Conservation (phyloP, 2,113 vertebrate species). For the Lampris incognitus region DNA sequence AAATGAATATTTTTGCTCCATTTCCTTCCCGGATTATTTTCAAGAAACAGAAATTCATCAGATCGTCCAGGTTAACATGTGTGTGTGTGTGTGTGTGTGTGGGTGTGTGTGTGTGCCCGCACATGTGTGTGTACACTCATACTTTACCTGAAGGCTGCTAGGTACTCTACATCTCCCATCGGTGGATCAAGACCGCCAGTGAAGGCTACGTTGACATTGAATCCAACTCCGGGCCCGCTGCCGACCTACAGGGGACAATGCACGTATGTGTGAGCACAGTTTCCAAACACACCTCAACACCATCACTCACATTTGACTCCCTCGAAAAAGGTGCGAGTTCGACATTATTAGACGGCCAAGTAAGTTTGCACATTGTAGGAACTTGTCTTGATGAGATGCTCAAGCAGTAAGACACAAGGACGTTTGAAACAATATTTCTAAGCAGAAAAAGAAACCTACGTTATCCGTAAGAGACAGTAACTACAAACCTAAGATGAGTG, state of each 20-base stretch:
- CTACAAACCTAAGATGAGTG: too few relatives aligned
- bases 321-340: too few relatives aligned
- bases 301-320: background rate
- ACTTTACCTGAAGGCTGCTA: conserved; percentile 94
- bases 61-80: background rate
- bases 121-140: background rate
- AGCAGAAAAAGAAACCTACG: too few relatives aligned
- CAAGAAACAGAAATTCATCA: background rate
- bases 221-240: conserved; percentile 91
- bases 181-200: conserved; percentile 95
- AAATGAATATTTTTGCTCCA: too few relatives aligned
- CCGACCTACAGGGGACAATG: conserved; percentile 85
- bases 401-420: too few relatives aligned
- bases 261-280: background rate
- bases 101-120: background rate
- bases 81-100: conserved; percentile 6
- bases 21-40: too few relatives aligned
- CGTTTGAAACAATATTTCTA: too few relatives aligned
- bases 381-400: too few relatives aligned
- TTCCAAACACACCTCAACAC: background rate
- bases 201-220: conserved; percentile 96
- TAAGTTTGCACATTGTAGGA: too few relatives aligned
- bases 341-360: too few relatives aligned
- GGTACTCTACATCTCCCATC: conserved; percentile 93
- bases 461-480: too few relatives aligned